Base-by-base conservation (phyloP, 2,888 invertebrate species). In the Pseudoips prasinana region DNA sequence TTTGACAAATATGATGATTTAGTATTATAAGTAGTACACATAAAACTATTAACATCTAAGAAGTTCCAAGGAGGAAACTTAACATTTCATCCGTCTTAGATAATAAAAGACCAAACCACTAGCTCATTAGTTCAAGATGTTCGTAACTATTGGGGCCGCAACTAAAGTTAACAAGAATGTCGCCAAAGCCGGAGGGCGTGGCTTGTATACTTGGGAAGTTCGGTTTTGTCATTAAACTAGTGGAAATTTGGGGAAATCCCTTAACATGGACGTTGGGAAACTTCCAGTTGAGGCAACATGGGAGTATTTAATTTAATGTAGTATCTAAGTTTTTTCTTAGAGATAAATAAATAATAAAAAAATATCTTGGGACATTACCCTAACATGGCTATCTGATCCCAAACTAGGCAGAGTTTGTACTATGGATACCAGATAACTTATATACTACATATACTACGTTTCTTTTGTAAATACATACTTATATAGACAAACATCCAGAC, bases 111-210 rank as follows among this genome's bases (percentile, higher is more conserved):
- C 47, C 33, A 50, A 55, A 50, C 53, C 39, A 38, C 43, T 38
- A 55, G 36, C 60, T 65, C 64, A 68, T 68, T 67, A 67, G 58
- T 64, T 58, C 55, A 56, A 62, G 64, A 68, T 61, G 64, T 59
- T 60, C 44, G 55, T 46, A 47, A 65, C 67, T 64, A 64, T 60
- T 63, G 29, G 51, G 48, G 53, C 45, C 39, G 25, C 34, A 55
- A 53, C 50, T 57, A 34, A 61, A 52, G 58, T 61, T 52, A 44
- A 43, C 52, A 59, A 53, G 57, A 55, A 61, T 58, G 63, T 56
- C 38, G 58, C 52, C 56, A 20, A 38, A 51, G 46, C 37, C 39
- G 28, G 45, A 33, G 32, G 58, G 58, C 58, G 56, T 33, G 54
- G 46, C 51, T 25, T 27, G 25, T 40, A 37, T 36, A 44, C 36